Percentiles rank a stretch among this genome's conserved stretches.
Evolutionary conservation across 1,140 invertebrate species (phyloP).

Genomic region (Aphaenogaster floridana): DNA sequence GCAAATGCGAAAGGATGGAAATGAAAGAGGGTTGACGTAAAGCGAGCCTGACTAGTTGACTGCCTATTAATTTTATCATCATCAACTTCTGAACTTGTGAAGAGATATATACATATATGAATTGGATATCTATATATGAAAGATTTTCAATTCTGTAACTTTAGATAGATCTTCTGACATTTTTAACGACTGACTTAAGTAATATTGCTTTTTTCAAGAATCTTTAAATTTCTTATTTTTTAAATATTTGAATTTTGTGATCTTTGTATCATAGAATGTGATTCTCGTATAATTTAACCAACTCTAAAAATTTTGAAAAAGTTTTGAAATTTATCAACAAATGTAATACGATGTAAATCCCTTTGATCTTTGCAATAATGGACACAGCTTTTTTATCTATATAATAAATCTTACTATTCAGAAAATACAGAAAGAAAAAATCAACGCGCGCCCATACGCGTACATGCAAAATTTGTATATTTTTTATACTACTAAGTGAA

Average conservation of each 20-base stretch:
- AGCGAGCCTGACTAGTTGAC: constrained; percentile 64
- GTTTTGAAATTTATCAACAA: not conserved
- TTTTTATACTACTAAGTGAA: constrained; percentile 24
- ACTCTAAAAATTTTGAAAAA: not conserved
- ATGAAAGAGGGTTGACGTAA: constrained; percentile 72
- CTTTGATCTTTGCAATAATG: not conserved
- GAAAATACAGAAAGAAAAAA: not conserved
- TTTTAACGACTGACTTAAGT: not conserved
- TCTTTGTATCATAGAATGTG: not conserved
- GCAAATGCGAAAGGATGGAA: constrained; percentile 64
- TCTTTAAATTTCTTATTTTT: not conserved
- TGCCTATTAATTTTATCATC: constrained; percentile 76
- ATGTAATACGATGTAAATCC: not conserved
- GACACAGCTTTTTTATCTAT: not conserved
- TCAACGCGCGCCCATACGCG: not conserved
- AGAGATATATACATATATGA: not conserved
- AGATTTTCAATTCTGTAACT: constrained; percentile 71
- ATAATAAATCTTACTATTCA: not conserved
- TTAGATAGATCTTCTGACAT: constrained; percentile 51
- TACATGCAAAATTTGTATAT: not conserved
- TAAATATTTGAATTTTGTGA: not conserved
- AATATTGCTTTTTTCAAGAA: not conserved
- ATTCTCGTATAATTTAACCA: not conserved
- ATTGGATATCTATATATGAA: constrained; percentile 37
- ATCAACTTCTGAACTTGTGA: constrained; percentile 72